Base-by-base conservation (phyloP, 2,113 vertebrate species). In the Plestiodon gilberti region DNA sequence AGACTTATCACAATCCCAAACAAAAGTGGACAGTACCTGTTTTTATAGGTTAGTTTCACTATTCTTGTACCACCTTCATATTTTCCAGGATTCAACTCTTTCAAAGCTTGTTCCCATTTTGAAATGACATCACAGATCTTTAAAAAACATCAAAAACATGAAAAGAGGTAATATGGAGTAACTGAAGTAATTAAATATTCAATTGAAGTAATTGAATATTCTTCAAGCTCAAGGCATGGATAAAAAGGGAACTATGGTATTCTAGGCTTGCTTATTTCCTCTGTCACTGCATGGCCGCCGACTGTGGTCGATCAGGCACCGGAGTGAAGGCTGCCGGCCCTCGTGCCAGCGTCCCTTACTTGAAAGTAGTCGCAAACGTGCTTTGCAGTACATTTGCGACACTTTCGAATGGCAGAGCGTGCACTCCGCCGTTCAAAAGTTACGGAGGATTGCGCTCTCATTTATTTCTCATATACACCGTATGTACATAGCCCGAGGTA, bases 111-210 rank as follows among this genome's bases (percentile, higher is more conserved):
- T 90, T 98, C 98, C 98, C 98, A 98, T 88, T 98, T 98, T 73
- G 98, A 98, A 94, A 98, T 98, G 7, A 98, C 97, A 90, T 98
- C 98, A 94, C 98, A 98, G 90, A 98, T 97, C 98, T 98, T 90
- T 30, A 69, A 92, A n/a, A 84, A 10, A 17, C 71, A 33, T 23
- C 2, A 40, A 11, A 91, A 20, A 93, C 13, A 94, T 81, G 64
- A 35, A 91, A 15, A 91, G 14, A 94, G 87, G 76, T 84, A 62
- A 90, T 82, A 87, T 74, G 4, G 33, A 82, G 43, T 48, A 48
- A 8, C 8, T 48, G 43, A 48, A 48, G 43, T 48, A 48, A 48
- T 48, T 48, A 48, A 8, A 48, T 48, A 8, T 48, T 48, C 43
- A 48, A 48, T 8, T 48, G 43, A 48, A 48, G 43, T 48, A 48